Evolutionary conservation across 2,113 vertebrate species (phyloP), one percentile per base, ranked within the genome.

Genomic region (Spilogale gracilis): DNA sequence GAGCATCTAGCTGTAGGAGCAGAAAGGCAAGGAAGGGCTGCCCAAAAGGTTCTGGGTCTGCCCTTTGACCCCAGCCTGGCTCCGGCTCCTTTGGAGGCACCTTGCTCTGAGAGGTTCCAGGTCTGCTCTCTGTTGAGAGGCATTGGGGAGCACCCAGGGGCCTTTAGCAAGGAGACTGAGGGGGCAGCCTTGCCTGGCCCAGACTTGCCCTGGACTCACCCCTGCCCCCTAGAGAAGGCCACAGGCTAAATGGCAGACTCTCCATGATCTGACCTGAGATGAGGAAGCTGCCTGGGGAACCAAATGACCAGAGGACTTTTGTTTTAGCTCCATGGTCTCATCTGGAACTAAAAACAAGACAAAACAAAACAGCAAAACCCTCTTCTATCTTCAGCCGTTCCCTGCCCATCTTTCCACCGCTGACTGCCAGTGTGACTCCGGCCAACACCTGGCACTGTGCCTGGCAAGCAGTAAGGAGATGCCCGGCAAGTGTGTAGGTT

Each of bases 231-330:
- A 7, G 5, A 48, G 48, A 84, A 76, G 92, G 63, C 69, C 27
- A 23, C 61, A 50, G 65, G 38, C 50, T 54, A 54, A 38, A 73
- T 5, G 3, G 10, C 45, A 79, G 80, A 30, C 27, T 11, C 23
- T 80, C n/a, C 21, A 17, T 9, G 56, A 27, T 27, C 76, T 0
- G 2, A 17, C 16, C 4, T 10, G 79, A 67, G 63, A 96, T 63
- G 87, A 89, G 83, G 95, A 98, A 96, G 89, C 79, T 74, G 97
- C 60, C 43, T 54, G 54, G 63, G 95, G 89, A 96, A 96, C 27
- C 92, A 94, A 88, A 84, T 86, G 63, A 65, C 73, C 21, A 2
- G 21, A 91, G 84, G 65, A 74, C 54, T 18, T 92, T 89, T 93
- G 61, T n/a, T 63, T 89, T 67, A 67, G 43, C 23, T 73, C 48